Conservation (phyloP, 2,888 invertebrate species). For the Andrena bucephala region DNA sequence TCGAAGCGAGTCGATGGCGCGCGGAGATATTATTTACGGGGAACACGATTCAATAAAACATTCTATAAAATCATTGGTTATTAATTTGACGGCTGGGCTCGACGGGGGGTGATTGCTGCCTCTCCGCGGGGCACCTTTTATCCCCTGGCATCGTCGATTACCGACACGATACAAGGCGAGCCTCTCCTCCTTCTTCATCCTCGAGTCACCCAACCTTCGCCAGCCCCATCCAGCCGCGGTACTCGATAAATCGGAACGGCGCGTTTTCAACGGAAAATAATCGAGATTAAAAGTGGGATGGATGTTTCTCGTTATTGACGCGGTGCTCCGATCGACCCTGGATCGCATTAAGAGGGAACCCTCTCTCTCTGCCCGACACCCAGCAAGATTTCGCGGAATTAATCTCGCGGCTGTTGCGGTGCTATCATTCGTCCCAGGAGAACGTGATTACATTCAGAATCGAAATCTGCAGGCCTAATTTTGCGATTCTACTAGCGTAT, state of each 20-base stretch:
- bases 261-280: conserved; percentile 44
- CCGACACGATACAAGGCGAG: conserved; percentile 54
- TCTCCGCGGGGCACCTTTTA: conserved; percentile 74
- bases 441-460: too few relatives aligned
- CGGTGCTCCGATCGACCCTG: background rate
- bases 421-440: too few relatives aligned
- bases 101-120: conserved; percentile 79
- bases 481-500: too few relatives aligned
- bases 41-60: conserved; percentile 82
- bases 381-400: background rate
- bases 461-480: too few relatives aligned
- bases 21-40: conserved; percentile 78
- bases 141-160: conserved; percentile 75
- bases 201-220: conserved; percentile 7
- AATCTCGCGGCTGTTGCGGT: too few relatives aligned
- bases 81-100: conserved; percentile 83
- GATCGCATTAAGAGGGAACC: background rate
- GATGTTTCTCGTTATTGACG: conserved; percentile 7
- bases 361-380: background rate
- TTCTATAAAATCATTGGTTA: conserved; percentile 84
- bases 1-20: conserved; percentile 68
- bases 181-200: conserved; percentile 24
- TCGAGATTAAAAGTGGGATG: conserved; percentile 26
- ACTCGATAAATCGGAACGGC: conserved; percentile 33
- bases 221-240: conserved; percentile 10